Percentiles rank a stretch among this genome's conserved stretches.
Conservation (phyloP, 2,797 vertebrate species). For the Eulemur coronatus region DNA sequence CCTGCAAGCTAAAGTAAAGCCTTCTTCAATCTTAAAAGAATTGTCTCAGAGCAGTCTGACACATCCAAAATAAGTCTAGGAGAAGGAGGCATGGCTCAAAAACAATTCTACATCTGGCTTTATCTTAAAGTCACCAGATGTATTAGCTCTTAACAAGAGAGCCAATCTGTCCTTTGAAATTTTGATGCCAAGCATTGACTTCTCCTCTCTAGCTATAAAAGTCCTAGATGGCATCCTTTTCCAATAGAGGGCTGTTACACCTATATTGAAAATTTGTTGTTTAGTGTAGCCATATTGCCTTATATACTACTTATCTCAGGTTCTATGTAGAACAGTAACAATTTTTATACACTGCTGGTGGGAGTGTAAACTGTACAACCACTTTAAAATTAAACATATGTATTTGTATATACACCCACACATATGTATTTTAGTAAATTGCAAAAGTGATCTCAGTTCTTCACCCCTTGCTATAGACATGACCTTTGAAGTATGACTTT, state of each 20-base stretch:
- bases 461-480: neutral
- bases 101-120: neutral
- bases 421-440: neutral
- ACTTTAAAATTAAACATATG: slow-evolving; percentile 16
- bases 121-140: too few species aligned
- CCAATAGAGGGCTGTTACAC: too few species aligned
- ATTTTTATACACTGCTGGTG: neutral
- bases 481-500: neutral
- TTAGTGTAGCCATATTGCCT: too few species aligned
- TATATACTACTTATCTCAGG: too few species aligned
- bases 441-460: neutral
- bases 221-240: too few species aligned
- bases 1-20: neutral
- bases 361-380: neutral
- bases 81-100: neutral
- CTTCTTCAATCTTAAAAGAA: neutral
- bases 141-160: too few species aligned
- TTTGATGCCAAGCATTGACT: too few species aligned
- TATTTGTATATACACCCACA: too few species aligned
- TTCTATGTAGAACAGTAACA: neutral
- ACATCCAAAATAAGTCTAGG: neutral
- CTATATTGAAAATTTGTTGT: too few species aligned
- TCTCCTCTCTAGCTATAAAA: too few species aligned
- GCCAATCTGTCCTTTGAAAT: too few species aligned
- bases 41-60: neutral